Conservation (phyloP, 1,140 invertebrate genomes). For the Dufourea novaeangliae region DNA sequence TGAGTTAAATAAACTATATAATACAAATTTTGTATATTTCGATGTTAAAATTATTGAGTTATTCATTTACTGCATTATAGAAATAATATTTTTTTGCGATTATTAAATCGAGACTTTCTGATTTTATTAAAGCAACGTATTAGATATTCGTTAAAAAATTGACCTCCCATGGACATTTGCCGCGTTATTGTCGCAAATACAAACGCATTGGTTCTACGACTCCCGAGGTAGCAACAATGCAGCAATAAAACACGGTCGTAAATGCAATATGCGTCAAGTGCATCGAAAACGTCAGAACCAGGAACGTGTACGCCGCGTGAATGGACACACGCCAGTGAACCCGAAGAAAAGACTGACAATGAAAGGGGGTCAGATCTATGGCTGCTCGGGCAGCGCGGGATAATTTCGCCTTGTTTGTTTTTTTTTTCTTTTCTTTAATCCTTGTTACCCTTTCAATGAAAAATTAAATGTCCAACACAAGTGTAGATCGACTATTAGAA, state of each 20-base stretch:
- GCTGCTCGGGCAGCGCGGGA: conserved; percentile 14
- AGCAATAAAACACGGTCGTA: conserved; percentile 19
- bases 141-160: not conserved
- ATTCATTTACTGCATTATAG: too few relatives aligned
- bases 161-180: not conserved
- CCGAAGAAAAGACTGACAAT: conserved; percentile 50
- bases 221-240: conserved; percentile 16
- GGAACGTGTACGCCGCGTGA: conserved; percentile 43
- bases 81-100: too few relatives aligned
- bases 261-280: conserved; percentile 35
- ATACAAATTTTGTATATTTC: too few relatives aligned
- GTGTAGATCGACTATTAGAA: too few relatives aligned
- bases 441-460: not conserved
- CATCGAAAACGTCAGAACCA: conserved; percentile 43
- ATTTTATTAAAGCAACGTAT: not conserved
- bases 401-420: conserved; percentile 17
- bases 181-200: not conserved
- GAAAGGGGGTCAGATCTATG: conserved; percentile 49
- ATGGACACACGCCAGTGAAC: conserved; percentile 50
- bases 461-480: not conserved
- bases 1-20: too few relatives aligned
- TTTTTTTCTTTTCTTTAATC: conserved; percentile 1
- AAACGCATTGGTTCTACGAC: not conserved
- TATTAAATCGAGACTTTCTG: too few relatives aligned
- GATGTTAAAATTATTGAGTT: too few relatives aligned